Conservation (phyloP, 2,113 vertebrate genomes). For the Cochlearius cochlearius region DNA sequence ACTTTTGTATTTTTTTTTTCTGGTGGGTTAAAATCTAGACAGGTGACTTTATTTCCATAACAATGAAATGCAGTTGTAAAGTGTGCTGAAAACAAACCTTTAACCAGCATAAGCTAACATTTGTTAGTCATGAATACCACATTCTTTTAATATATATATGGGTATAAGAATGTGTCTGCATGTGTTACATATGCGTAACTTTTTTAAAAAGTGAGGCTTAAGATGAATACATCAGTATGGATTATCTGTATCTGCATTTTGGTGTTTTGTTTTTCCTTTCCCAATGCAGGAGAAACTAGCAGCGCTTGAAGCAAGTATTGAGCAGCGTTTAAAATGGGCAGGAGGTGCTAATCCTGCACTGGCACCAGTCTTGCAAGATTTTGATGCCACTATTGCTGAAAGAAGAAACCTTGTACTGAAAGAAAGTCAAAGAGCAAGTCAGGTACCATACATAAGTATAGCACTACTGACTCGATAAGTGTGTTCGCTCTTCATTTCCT, state of each 20-base stretch:
- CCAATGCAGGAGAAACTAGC: constrained; percentile 88
- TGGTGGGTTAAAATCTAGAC: neutral
- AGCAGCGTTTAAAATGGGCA: constrained; percentile 98
- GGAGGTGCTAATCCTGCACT: constrained; percentile 95
- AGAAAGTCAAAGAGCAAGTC: constrained; percentile 92
- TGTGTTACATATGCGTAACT: neutral
- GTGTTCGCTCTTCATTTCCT: neutral
- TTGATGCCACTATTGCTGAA: constrained; percentile 94
- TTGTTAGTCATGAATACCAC: neutral
- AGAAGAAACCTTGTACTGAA: constrained; percentile 89
- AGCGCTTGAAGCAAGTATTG: constrained; percentile 93
- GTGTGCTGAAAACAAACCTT: neutral
- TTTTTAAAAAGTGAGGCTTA: neutral
- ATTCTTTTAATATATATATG: neutral
- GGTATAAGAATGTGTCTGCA: neutral
- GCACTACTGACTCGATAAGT: neutral
- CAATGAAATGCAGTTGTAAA: neutral
- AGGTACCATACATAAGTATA: constrained; percentile 70
- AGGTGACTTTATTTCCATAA: neutral
- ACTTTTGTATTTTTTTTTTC: neutral
- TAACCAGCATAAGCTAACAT: neutral
- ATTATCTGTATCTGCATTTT: rapidly evolving
- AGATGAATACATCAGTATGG: neutral
- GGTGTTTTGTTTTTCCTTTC: neutral
- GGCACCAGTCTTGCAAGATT: constrained; percentile 95